These are phyloP conservation scores for Camptogramma bilineatum DNA, from an alignment of 2,888 invertebrate species.

Conservation along the genomic window DNA sequence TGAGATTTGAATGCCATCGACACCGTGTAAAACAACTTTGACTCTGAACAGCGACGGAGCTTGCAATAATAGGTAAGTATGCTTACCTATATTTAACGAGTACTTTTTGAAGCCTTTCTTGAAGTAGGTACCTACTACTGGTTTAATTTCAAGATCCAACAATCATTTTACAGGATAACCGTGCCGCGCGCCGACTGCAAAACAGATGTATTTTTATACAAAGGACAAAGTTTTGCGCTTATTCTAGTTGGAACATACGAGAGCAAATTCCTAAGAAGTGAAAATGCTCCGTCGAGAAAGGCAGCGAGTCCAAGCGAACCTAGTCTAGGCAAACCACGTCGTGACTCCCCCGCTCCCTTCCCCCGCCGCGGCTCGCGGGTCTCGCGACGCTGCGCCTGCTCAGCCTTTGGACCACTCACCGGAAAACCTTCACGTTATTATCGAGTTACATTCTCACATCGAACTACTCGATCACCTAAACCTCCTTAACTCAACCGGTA, in stretches of 20 bases:
- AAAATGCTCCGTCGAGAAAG: slow-evolving; percentile 55
- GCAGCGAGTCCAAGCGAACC: slow-evolving; percentile 49
- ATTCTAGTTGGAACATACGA: slow-evolving; percentile 43
- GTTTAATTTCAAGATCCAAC: background rate
- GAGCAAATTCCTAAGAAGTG: slow-evolving; percentile 49
- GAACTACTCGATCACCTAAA: slow-evolving; percentile 62
- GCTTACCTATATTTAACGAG: background rate
- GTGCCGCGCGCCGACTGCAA: background rate
- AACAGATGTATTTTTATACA: slow-evolving; percentile 29
- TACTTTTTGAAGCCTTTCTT: background rate
- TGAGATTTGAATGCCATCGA: slow-evolving; percentile 67
- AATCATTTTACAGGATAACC: background rate
- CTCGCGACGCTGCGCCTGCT: slow-evolving; percentile 51
- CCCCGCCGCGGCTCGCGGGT: slow-evolving; percentile 41
- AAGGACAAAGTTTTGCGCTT: slow-evolving; percentile 38
- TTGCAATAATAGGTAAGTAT: background rate
- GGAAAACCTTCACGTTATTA: slow-evolving; percentile 70
- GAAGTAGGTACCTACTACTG: background rate
- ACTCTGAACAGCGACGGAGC: background rate
- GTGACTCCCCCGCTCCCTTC: slow-evolving; percentile 58
- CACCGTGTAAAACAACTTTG: slow-evolving; percentile 34
- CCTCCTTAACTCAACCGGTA: slow-evolving; percentile 58
- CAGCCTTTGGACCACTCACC: slow-evolving; percentile 58
- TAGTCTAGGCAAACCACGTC: slow-evolving; percentile 80
- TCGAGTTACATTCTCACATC: slow-evolving; percentile 60